Evolutionary conservation across 1,140 invertebrate species (phyloP).

Genomic region (Aphidius ervi): DNA sequence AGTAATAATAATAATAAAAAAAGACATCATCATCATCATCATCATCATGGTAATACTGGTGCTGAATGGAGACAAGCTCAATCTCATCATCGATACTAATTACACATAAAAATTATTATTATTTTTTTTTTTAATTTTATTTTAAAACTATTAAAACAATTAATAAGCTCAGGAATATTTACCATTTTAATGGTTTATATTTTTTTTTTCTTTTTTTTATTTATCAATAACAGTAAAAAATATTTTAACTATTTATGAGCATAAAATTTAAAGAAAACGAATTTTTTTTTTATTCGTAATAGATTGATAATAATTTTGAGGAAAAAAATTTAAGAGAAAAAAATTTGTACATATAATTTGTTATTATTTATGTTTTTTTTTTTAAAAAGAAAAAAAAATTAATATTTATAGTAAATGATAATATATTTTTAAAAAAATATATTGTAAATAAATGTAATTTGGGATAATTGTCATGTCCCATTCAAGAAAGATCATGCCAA

Average conservation of each 20-base stretch:
- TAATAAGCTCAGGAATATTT: neutral
- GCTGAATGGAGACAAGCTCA: conserved; percentile 48
- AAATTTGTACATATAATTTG: neutral
- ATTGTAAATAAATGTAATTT: conserved; percentile 23
- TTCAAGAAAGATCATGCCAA: conserved; percentile 49
- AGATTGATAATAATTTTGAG: neutral
- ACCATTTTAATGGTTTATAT: neutral
- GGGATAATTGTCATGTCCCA: conserved; percentile 11
- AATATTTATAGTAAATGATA: neutral
- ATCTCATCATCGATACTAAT: conserved; percentile 47
- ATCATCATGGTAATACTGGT: conserved; percentile 62
- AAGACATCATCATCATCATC: conserved; percentile 77
- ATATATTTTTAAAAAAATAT: no score
- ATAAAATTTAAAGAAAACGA: no score
- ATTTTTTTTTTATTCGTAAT: neutral
- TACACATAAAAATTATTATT: neutral
- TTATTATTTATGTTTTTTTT: conserved; percentile 6
- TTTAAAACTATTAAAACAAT: no score
- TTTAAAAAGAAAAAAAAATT: neutral
- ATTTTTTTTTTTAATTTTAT: no score
- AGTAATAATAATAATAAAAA: conserved; percentile 58
- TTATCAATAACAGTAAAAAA: no score
- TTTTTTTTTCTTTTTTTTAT: no score
- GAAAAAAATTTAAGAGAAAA: neutral
- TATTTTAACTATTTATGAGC: no score